Conservation (phyloP, 2,888 invertebrate species). For the Sarcophaga caerulescens region DNA sequence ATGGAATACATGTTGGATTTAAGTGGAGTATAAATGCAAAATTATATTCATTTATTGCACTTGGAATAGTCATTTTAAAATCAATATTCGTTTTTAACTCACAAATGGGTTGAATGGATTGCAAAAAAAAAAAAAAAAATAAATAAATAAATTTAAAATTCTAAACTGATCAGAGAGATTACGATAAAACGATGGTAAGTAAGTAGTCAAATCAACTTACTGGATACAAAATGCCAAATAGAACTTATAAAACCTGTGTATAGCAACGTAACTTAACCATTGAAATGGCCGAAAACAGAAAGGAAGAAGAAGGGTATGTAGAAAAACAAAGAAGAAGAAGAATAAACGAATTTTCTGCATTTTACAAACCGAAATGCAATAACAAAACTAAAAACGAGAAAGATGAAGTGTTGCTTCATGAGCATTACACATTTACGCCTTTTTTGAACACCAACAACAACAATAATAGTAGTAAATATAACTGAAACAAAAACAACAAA, state of each 20-base stretch:
- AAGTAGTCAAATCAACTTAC: constrained; percentile 42
- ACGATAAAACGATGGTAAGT: constrained; percentile 7
- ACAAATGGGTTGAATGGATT: no score
- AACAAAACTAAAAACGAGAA: background rate
- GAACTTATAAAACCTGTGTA: no score
- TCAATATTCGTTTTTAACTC: no score
- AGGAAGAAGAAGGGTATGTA: background rate
- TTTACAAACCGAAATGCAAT: background rate
- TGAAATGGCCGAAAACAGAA: no score
- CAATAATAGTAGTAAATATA: background rate
- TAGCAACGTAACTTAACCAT: no score
- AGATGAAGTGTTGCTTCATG: constrained; percentile 34
- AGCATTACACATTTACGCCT: constrained; percentile 40
- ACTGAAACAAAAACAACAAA: background rate
- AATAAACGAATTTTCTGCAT: no score
- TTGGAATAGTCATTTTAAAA: no score
- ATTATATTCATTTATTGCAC: no score
- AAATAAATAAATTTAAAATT: constrained; percentile 37
- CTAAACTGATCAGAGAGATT: constrained; percentile 25
- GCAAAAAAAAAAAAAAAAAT: background rate
- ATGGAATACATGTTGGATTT: no score
- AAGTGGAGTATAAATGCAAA: no score
- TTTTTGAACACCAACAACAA: constrained; percentile 1
- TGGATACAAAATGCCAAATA: background rate
- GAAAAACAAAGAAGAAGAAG: background rate